Evolutionary conservation across 2,113 vertebrate genomes (phyloP).

Genomic region (Mormyrus iriodes): DNA sequence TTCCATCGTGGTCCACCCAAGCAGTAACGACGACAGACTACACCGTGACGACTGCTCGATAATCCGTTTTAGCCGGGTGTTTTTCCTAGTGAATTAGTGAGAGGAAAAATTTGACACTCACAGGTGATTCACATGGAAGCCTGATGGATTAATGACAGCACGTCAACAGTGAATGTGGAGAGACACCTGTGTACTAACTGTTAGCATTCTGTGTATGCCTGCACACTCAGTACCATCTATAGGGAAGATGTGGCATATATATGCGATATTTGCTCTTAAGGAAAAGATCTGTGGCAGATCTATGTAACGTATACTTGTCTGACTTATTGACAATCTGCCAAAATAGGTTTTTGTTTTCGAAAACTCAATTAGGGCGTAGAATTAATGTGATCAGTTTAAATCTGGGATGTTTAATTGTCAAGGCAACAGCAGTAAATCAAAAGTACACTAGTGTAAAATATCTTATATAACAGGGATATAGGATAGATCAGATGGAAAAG

Average conservation of each 20-base stretch:
- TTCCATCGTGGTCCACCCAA: neutral
- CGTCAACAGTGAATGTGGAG: neutral
- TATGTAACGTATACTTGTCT: neutral
- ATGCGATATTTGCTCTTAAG: neutral
- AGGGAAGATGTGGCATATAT: neutral
- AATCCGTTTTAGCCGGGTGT: neutral
- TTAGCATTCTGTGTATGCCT: neutral
- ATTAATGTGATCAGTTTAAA: neutral
- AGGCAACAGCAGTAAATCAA: neutral
- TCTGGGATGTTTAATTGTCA: too few relatives aligned
- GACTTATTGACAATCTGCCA: neutral
- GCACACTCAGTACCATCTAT: neutral
- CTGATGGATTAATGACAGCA: neutral
- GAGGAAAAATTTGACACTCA: neutral
- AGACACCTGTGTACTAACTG: neutral
- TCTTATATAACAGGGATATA: neutral
- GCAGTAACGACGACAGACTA: neutral
- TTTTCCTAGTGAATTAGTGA: neutral
- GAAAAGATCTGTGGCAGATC: neutral
- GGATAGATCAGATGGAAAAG: neutral
- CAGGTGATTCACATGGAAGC: neutral
- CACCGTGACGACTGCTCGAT: neutral
- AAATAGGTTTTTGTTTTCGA: neutral
- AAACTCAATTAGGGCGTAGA: neutral
- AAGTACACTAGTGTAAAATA: neutral